Evolutionary conservation across 2,888 invertebrate species (phyloP).

Genomic region (Drosophila buzzatii): DNA sequence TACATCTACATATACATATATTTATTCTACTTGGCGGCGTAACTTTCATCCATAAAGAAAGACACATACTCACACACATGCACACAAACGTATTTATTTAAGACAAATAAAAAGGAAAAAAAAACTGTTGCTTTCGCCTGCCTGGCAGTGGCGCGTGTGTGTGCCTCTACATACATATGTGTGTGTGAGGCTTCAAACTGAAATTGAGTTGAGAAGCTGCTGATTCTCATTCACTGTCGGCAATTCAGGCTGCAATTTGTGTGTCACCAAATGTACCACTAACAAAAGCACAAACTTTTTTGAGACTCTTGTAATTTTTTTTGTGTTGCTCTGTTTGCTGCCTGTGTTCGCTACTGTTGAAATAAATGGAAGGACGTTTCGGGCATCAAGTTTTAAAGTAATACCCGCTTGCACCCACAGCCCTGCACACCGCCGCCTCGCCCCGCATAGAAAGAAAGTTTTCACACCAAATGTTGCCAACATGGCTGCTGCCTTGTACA

Average conservation of each 20-base stretch:
- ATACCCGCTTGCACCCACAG: slow-evolving; percentile 20
- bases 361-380: slow-evolving; percentile 58
- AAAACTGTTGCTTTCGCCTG: slow-evolving; percentile 72
- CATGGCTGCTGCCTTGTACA: slow-evolving; percentile 57
- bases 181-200: slow-evolving; percentile 46
- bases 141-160: background rate
- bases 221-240: slow-evolving; percentile 20
- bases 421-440: background rate
- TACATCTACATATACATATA: slow-evolving; percentile 54
- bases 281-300: slow-evolving; percentile 57
- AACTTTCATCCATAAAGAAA: slow-evolving; percentile 77
- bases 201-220: slow-evolving; percentile 67
- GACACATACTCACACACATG: slow-evolving; percentile 32
- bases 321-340: slow-evolving; percentile 25
- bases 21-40: slow-evolving; percentile 64
- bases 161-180: background rate
- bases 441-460: slow-evolving; percentile 61
- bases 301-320: slow-evolving; percentile 22
- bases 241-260: slow-evolving; percentile 50
- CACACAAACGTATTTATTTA: slow-evolving; percentile 74
- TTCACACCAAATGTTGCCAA: slow-evolving; percentile 76
- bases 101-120: slow-evolving; percentile 65
- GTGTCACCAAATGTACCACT: slow-evolving; percentile 73
- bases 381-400: slow-evolving; percentile 68
- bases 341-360: slow-evolving; percentile 41